Conservation (phyloP, 2,113 vertebrate genomes). For the Pardalotus punctatus region DNA sequence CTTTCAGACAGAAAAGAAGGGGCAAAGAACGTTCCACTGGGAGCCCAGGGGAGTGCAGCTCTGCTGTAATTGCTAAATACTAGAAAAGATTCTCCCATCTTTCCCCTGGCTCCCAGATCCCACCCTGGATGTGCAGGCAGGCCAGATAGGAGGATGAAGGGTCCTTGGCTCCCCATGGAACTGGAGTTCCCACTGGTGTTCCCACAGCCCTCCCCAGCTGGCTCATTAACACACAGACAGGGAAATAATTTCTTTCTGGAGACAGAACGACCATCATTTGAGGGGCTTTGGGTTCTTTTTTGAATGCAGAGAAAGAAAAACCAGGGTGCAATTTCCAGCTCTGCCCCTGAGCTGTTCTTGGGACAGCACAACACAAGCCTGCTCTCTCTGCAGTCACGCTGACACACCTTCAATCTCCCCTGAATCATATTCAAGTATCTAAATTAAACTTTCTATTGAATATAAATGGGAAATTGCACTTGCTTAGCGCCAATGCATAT, state of each 20-base stretch:
- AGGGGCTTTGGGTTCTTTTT: background rate
- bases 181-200: background rate
- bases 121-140: too few relatives aligned
- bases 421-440: background rate
- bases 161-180: background rate
- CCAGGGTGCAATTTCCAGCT: background rate
- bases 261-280: rapidly evolving
- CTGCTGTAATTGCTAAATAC: background rate
- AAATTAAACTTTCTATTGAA: background rate
- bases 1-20: background rate
- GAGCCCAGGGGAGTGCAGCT: background rate
- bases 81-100: rapidly evolving
- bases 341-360: background rate
- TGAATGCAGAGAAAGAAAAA: background rate
- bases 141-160: background rate
- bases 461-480: background rate
- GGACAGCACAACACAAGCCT: background rate
- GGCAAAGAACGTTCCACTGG: background rate
- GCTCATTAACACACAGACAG: background rate
- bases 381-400: background rate
- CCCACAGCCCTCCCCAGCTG: background rate
- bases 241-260: background rate
- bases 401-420: background rate
- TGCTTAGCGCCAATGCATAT: background rate
- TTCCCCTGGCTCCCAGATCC: too few relatives aligned